Percentiles rank a stretch among this genome's conserved stretches.
phyloP scores from a whole-genome alignment of 2,113 vertebrate species.

The Trogon surrucura region DNA sequence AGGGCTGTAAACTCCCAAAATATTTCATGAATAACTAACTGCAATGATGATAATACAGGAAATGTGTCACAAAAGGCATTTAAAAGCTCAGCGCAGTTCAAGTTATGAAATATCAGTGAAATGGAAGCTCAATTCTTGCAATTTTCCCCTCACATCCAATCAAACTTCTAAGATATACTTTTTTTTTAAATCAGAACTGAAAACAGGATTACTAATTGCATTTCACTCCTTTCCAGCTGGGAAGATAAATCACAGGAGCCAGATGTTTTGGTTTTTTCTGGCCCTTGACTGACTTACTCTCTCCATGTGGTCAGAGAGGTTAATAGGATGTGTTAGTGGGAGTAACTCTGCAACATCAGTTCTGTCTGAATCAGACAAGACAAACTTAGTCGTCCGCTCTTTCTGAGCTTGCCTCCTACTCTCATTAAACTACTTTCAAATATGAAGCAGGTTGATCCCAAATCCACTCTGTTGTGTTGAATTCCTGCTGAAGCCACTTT shows the following conservation, averaged over 20 bases:
- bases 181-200: neutral
- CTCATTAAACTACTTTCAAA: neutral
- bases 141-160: neutral
- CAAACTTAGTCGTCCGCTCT: neutral
- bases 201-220: conserved; percentile 12
- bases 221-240: neutral
- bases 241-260: neutral
- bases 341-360: neutral
- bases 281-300: neutral
- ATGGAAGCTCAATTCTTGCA: neutral
- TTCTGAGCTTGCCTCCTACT: neutral
- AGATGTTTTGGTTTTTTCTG: neutral
- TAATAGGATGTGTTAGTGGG: neutral
- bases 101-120: neutral
- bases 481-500: neutral
- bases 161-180: neutral
- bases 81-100: neutral
- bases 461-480: neutral
- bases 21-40: neutral
- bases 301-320: neutral
- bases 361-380: neutral
- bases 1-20: neutral
- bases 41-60: neutral
- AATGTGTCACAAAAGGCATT: neutral
- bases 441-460: neutral